phyloP scores from a whole-genome alignment of 2,888 invertebrate genomes.

The Mantis religiosa region DNA sequence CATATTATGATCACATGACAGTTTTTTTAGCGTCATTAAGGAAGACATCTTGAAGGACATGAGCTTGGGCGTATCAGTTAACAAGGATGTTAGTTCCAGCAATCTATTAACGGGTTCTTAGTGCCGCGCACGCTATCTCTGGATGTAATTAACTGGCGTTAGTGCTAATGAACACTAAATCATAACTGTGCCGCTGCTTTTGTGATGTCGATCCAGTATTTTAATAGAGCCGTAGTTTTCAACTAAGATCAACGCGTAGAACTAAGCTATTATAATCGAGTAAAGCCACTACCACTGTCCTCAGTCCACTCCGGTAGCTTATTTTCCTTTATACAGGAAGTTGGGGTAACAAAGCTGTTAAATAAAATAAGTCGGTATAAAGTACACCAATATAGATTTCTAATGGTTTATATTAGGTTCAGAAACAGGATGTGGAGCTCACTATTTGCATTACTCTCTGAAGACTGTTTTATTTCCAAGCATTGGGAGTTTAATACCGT shows the following conservation, averaged over 20 bases:
- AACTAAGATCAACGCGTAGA: background rate
- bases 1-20: background rate
- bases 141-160: background rate
- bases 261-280: background rate
- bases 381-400: no score
- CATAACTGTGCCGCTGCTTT: background rate
- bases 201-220: background rate
- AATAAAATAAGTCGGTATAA: no score
- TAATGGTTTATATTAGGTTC: no score
- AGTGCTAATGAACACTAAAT: conserved; percentile 5
- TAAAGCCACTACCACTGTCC: background rate
- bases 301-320: no score
- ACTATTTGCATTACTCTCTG: no score
- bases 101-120: background rate
- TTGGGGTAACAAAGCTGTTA: no score
- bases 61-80: background rate
- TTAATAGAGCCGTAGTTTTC: background rate
- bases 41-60: background rate
- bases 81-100: background rate
- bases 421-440: no score
- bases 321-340: no score
- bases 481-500: no score
- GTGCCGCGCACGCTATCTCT: background rate
- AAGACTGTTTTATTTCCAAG: no score
- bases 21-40: background rate